Evolutionary conservation across 2,888 invertebrate genomes (phyloP).

Genomic region (Cerceris rybyensis): DNA sequence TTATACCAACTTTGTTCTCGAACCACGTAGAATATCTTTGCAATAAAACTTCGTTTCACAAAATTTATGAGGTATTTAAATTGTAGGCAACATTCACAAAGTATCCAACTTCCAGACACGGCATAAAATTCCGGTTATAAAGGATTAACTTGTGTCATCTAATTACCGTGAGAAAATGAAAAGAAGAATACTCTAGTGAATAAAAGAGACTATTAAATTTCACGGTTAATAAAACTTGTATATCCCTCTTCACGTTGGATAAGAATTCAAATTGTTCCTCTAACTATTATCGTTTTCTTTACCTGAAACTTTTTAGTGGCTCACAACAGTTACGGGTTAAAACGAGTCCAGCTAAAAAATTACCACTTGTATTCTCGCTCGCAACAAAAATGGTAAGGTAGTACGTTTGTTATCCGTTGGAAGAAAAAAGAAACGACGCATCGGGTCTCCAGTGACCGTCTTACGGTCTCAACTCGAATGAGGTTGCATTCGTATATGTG

Average conservation of each 20-base stretch:
- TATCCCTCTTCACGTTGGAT: background rate
- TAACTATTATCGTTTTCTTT: conserved; percentile 34
- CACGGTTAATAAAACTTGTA: background rate
- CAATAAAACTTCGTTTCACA: too few species aligned
- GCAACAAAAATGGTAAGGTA: conserved; percentile 29
- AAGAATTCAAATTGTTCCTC: conserved; percentile 22
- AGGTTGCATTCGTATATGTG: conserved; percentile 13
- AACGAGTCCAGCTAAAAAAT: conserved; percentile 23
- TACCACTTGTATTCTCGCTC: conserved; percentile 37
- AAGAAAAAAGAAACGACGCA: conserved; percentile 9
- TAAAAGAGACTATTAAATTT: too few species aligned
- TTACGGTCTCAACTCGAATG: conserved; percentile 26
- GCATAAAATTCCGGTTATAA: too few species aligned
- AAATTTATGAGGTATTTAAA: too few species aligned
- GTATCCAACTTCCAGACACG: too few species aligned
- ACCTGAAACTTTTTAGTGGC: conserved; percentile 32
- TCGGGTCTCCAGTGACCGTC: conserved; percentile 39
- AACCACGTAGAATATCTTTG: too few species aligned
- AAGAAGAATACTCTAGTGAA: too few species aligned
- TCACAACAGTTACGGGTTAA: conserved; percentile 36
- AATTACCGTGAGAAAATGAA: too few species aligned
- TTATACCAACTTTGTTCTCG: too few species aligned
- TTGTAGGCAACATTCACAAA: too few species aligned
- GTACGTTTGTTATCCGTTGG: conserved; percentile 34
- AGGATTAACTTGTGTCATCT: too few species aligned